These are phyloP conservation scores for Cryptotermes secundus DNA, from an alignment of 1,140 invertebrate genomes.

Conservation along the genomic window DNA sequence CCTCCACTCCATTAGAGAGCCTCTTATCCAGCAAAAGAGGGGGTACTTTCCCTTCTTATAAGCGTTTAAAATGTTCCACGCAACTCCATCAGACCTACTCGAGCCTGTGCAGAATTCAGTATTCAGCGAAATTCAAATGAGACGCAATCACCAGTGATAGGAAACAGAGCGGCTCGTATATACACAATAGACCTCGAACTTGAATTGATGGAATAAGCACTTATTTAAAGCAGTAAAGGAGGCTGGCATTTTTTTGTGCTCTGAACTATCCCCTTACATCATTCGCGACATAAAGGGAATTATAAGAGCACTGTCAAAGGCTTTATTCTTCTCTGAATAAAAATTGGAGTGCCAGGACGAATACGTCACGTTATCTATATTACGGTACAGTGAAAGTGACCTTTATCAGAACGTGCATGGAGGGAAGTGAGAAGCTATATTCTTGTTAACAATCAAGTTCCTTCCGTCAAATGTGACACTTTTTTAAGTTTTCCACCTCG, in stretches of 20 bases:
- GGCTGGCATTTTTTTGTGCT: not conserved
- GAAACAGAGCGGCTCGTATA: not conserved
- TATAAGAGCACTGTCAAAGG: not conserved
- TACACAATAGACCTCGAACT: not conserved
- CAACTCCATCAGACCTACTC: not conserved
- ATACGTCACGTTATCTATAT: too few relatives aligned
- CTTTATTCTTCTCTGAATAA: not conserved
- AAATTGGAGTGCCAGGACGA: not conserved
- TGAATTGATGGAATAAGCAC: not conserved
- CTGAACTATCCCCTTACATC: not conserved
- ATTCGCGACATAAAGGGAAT: not conserved
- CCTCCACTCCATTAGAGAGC: not conserved
- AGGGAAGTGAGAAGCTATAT: too few relatives aligned
- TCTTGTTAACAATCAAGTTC: too few relatives aligned
- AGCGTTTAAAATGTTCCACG: slow-evolving; percentile 7
- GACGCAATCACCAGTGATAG: not conserved
- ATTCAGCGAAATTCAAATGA: slow-evolving; percentile 12
- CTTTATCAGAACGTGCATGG: too few relatives aligned
- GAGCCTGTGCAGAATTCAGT: not conserved
- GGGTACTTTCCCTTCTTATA: not conserved
- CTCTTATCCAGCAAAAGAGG: not conserved
- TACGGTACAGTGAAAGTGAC: too few relatives aligned
- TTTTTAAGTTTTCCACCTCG: too few relatives aligned
- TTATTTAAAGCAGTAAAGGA: not conserved
- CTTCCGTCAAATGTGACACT: too few relatives aligned